Evolutionary conservation across 2,888 invertebrate genomes (phyloP).

Genomic region (Parnassius apollo): DNA sequence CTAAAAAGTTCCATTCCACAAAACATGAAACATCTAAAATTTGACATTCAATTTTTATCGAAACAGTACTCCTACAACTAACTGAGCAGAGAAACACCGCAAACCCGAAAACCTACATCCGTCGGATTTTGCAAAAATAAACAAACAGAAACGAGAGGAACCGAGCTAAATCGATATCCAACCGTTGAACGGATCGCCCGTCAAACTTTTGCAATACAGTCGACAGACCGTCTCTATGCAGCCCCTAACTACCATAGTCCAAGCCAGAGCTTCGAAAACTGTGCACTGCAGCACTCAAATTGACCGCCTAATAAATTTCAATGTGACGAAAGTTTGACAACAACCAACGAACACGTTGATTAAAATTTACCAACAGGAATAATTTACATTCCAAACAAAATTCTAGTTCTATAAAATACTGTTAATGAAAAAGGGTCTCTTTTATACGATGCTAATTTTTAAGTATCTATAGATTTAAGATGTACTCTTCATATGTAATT

Average conservation of each 20-base stretch:
- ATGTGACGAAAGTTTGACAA: slow-evolving; percentile 3
- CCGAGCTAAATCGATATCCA: slow-evolving; percentile 67
- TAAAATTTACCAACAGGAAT: slow-evolving; percentile 1
- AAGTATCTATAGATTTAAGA: too few species aligned
- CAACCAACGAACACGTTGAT: not conserved
- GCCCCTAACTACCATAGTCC: slow-evolving; percentile 33
- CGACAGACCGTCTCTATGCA: slow-evolving; percentile 26
- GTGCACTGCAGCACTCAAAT: slow-evolving; percentile 25
- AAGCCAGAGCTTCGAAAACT: slow-evolving; percentile 30
- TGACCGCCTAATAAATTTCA: slow-evolving; percentile 9
- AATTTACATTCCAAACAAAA: too few species aligned
- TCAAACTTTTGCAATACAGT: slow-evolving; percentile 73
- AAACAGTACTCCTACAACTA: slow-evolving; percentile 56
- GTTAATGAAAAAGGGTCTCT: too few species aligned
- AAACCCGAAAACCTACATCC: slow-evolving; percentile 77
- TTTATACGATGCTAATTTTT: too few species aligned
- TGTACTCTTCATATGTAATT: too few species aligned
- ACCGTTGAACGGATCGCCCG: slow-evolving; percentile 54
- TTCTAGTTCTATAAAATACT: too few species aligned
- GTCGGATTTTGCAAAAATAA: slow-evolving; percentile 67
- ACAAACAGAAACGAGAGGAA: slow-evolving; percentile 58
- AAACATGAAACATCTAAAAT: slow-evolving; percentile 37
- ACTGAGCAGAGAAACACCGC: slow-evolving; percentile 65
- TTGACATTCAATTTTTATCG: slow-evolving; percentile 49
- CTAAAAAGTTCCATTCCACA: slow-evolving; percentile 11